Conservation (phyloP, 2,797 vertebrate species). For the Rhincodon typus region DNA sequence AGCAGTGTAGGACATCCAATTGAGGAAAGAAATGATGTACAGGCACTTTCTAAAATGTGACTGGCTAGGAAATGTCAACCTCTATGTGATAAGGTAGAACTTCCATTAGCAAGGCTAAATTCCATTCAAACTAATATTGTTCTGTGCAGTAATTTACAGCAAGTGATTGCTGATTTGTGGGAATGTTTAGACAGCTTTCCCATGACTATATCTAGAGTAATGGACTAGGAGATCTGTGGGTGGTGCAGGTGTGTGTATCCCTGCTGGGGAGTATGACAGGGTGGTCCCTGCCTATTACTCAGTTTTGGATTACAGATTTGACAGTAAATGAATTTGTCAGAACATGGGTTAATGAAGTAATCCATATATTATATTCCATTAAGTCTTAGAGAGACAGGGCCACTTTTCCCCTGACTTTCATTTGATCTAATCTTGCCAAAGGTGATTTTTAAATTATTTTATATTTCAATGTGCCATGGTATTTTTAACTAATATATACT, state of each 20-base stretch:
- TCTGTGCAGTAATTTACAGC: neutral
- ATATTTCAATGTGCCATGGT: neutral
- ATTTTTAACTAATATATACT: too few relatives aligned
- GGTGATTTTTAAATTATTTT: neutral
- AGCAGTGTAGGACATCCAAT: neutral
- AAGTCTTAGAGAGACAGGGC: neutral
- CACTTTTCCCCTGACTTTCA: neutral
- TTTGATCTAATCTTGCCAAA: neutral
- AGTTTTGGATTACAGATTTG: neutral
- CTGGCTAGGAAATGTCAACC: neutral
- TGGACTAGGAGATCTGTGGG: neutral
- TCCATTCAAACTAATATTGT: conserved; percentile 19
- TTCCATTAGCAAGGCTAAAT: conserved; percentile 15
- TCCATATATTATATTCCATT: neutral
- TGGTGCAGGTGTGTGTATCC: neutral
- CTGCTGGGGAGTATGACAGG: neutral
- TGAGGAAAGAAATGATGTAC: neutral
- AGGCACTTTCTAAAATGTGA: conserved; percentile 9
- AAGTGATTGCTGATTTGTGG: conserved; percentile 18
- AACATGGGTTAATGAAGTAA: conserved; percentile 9
- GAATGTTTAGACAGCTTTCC: conserved; percentile 24
- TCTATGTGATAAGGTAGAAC: neutral
- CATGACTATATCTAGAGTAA: conserved; percentile 6
- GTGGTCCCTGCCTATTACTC: neutral
- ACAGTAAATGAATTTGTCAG: neutral